These are phyloP conservation scores for Palythoa heliodiscus DNA, from an alignment of 92 coral and sea anemone species.

Conservation along the genomic window DNA sequence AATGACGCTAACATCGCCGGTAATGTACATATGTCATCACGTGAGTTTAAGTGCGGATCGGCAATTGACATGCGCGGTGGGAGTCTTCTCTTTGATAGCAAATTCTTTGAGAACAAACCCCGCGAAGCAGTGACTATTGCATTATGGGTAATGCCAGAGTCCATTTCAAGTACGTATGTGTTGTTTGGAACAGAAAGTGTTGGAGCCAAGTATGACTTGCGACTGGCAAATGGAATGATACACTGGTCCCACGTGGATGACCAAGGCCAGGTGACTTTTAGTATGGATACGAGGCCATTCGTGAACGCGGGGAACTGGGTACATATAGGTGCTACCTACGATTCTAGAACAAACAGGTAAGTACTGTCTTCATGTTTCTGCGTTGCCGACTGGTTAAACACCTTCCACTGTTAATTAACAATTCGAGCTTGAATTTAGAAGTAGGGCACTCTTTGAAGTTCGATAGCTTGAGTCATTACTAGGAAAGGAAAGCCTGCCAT, in stretches of 20 bases:
- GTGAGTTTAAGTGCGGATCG: slow-evolving; percentile 82
- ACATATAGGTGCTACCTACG: slow-evolving; percentile 92
- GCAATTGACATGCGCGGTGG: slow-evolving; percentile 87
- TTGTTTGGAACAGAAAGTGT: slow-evolving; percentile 82
- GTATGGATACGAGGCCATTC: slow-evolving; percentile 76
- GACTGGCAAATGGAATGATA: slow-evolving; percentile 68
- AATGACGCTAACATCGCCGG: slow-evolving; percentile 73
- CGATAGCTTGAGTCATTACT: too few species aligned
- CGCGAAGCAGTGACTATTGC: slow-evolving; percentile 89
- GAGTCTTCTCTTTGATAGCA: slow-evolving; percentile 64
- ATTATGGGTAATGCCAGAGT: slow-evolving; percentile 82
- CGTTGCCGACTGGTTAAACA: neutral
- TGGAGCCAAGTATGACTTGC: slow-evolving; percentile 88
- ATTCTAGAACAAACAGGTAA: slow-evolving; percentile 79
- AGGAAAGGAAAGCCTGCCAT: too few species aligned
- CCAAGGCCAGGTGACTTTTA: slow-evolving; percentile 65
- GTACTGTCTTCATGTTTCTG: neutral
- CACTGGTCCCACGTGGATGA: slow-evolving; percentile 93
- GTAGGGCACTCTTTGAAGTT: too few species aligned
- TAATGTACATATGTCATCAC: slow-evolving; percentile 55
- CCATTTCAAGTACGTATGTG: slow-evolving; percentile 62
- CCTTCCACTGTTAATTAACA: neutral
- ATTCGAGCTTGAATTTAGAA: too few species aligned
- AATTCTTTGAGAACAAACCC: slow-evolving; percentile 73
- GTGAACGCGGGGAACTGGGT: slow-evolving; percentile 85